These are phyloP conservation scores for Amorpha juglandis DNA, from an alignment of 2,888 invertebrate genomes.

Conservation along the genomic window DNA sequence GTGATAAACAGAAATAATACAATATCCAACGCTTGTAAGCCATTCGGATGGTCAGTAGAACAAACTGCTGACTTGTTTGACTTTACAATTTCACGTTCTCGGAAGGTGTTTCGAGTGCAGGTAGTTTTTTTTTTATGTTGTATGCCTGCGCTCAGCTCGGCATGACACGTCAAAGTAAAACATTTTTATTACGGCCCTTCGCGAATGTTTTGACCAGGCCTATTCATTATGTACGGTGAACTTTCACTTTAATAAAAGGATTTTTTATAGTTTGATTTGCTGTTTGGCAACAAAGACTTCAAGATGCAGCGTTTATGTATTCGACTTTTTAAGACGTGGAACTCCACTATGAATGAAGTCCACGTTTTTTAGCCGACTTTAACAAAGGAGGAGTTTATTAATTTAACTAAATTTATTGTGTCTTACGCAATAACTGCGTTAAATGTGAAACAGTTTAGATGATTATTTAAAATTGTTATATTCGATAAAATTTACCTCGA, in stretches of 20 bases:
- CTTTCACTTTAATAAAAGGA: background rate
- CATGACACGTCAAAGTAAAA: constrained; percentile 28
- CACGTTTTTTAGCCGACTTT: background rate
- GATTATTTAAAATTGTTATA: too few species aligned
- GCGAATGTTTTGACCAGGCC: constrained; percentile 17
- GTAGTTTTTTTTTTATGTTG: constrained; percentile 61
- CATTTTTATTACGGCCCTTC: constrained; percentile 30
- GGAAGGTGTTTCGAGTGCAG: constrained; percentile 68
- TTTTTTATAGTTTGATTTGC: background rate
- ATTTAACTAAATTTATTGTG: too few species aligned
- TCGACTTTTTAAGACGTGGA: background rate
- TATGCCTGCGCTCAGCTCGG: constrained; percentile 15
- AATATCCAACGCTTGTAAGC: constrained; percentile 28
- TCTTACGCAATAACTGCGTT: too few species aligned
- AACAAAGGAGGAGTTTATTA: too few species aligned
- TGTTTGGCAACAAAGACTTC: background rate
- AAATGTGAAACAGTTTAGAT: too few species aligned
- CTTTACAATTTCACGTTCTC: constrained; percentile 76
- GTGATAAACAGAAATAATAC: constrained; percentile 55
- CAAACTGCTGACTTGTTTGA: constrained; percentile 67
- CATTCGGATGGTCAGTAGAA: constrained; percentile 49
- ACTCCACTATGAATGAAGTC: background rate
- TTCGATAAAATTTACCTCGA: too few species aligned
- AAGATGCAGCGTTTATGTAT: background rate
- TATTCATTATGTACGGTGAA: background rate